Conservation (phyloP, 2,888 invertebrate genomes). For the Steinernema carpocapsae region DNA sequence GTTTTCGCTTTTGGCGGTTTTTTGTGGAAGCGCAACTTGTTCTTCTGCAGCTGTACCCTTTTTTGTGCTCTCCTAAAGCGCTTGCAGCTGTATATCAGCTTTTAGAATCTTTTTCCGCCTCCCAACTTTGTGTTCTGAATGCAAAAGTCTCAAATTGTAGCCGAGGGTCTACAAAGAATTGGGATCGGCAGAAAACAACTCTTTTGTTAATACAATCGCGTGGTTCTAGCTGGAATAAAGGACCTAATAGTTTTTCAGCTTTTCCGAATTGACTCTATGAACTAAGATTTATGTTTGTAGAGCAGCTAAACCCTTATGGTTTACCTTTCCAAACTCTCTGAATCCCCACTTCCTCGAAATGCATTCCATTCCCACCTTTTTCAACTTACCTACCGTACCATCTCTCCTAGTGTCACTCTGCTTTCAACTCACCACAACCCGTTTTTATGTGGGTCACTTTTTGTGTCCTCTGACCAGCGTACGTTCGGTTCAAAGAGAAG, state of each 20-base stretch:
- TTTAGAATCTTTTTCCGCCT: not conserved
- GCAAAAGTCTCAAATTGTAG: too few relatives aligned
- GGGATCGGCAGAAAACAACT: too few relatives aligned
- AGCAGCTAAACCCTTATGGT: too few relatives aligned
- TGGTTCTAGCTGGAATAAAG: too few relatives aligned
- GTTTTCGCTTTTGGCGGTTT: slow-evolving; percentile 5
- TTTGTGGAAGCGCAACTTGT: slow-evolving; percentile 11
- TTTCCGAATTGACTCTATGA: too few relatives aligned
- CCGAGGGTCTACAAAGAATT: too few relatives aligned
- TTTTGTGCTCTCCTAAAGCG: not conserved
- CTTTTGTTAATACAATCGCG: too few relatives aligned
- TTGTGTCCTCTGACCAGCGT: slow-evolving; percentile 32
- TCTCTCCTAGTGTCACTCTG: not conserved
- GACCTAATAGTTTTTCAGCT: too few relatives aligned
- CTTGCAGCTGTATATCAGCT: not conserved
- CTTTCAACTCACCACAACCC: not conserved
- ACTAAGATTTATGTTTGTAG: too few relatives aligned
- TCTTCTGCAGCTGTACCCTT: slow-evolving; percentile 22
- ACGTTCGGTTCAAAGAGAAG: not conserved
- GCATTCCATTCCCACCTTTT: not conserved
- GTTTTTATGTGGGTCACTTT: slow-evolving; percentile 34
- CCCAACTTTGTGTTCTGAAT: not conserved
- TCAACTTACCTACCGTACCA: slow-evolving; percentile 6
- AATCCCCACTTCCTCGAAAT: too few relatives aligned
- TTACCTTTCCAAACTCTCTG: too few relatives aligned